phyloP scores from a whole-genome alignment of 2,113 vertebrate genomes.

The Clinocottus analis region DNA sequence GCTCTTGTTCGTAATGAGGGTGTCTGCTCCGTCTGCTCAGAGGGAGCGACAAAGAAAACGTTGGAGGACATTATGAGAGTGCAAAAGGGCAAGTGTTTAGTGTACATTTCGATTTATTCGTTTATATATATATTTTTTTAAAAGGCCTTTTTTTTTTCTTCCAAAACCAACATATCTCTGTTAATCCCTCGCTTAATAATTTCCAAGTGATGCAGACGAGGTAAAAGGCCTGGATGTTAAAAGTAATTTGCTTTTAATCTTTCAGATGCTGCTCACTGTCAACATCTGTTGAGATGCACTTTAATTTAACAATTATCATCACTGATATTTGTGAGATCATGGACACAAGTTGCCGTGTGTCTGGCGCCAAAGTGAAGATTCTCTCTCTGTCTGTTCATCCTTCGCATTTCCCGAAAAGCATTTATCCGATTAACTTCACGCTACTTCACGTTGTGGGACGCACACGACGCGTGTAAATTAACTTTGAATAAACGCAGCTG shows the following conservation, averaged over 20 bases:
- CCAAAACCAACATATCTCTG: neutral
- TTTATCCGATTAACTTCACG: no score
- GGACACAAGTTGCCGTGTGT: neutral
- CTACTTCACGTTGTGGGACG: no score
- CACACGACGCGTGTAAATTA: no score
- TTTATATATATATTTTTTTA: neutral
- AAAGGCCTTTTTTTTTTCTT: neutral
- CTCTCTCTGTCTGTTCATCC: no score
- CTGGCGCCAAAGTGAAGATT: no score
- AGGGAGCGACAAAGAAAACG: neutral
- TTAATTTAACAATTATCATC: neutral
- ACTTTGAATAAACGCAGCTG: no score
- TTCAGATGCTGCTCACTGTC: slow-evolving; percentile 1
- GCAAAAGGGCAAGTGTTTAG: slow-evolving; percentile 4
- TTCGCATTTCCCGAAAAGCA: no score
- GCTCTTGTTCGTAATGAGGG: neutral
- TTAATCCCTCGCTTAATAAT: neutral
- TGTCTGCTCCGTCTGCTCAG: neutral
- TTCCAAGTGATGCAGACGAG: neutral
- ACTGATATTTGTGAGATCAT: accelerated
- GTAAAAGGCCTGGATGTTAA: neutral
- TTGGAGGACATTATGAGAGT: neutral
- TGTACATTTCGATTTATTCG: neutral
- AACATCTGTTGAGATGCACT: slow-evolving; percentile 5
- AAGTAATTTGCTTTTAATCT: slow-evolving; percentile 43